Evolutionary conservation across 2,888 invertebrate species (phyloP).

Genomic region (Stenotaenia linearis): DNA sequence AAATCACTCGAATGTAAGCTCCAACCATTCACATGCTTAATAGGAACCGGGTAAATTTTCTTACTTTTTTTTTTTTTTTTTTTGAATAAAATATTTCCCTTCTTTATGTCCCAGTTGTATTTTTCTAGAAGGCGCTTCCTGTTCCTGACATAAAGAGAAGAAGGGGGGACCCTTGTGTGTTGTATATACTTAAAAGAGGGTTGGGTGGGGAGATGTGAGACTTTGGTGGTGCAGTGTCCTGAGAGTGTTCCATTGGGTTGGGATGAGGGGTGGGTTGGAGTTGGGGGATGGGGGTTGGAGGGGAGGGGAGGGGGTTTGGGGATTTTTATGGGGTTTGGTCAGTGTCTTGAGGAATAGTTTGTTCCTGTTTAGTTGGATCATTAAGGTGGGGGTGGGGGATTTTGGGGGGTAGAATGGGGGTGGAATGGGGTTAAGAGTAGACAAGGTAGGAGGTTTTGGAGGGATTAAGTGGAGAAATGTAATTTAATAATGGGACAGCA

Average conservation of each 20-base stretch:
- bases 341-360: background rate
- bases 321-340: constrained; percentile 4
- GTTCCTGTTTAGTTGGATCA: constrained; percentile 8
- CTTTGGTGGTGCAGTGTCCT: background rate
- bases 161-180: background rate
- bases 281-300: background rate
- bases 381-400: background rate
- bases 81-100: background rate
- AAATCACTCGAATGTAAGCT: background rate
- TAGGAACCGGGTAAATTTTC: background rate
- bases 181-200: constrained; percentile 14
- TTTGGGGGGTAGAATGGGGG: too few species aligned
- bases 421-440: background rate
- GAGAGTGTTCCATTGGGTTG: background rate
- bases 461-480: background rate
- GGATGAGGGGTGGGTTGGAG: background rate
- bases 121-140: background rate
- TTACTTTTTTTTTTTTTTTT: background rate
- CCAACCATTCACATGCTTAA: background rate
- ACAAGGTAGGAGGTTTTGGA: too few species aligned
- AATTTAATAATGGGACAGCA: too few species aligned
- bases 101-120: background rate
- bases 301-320: too few species aligned
- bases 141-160: background rate
- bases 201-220: background rate